Evolutionary conservation across 2,113 vertebrate species (phyloP).

Genomic region (Hydrolagus affinis): DNA sequence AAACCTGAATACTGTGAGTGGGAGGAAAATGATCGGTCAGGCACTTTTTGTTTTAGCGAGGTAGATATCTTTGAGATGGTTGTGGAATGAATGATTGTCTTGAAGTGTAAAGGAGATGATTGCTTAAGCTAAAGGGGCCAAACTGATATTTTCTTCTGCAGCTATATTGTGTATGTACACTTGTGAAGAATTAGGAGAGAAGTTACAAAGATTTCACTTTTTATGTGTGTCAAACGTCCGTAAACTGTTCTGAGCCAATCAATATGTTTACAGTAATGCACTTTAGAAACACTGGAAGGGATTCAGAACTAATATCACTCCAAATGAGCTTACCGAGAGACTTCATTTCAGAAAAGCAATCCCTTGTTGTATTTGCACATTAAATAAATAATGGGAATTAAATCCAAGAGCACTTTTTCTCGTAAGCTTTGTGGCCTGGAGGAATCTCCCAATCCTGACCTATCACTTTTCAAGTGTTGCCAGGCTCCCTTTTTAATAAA

Average conservation of each 20-base stretch:
- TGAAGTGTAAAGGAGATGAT: not conserved
- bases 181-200: not conserved
- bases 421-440: too few species aligned
- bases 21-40: not conserved
- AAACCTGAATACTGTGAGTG: not conserved
- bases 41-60: not conserved
- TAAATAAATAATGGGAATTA: not conserved
- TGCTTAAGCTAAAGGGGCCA: conserved; percentile 23
- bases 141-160: not conserved
- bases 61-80: not conserved
- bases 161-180: not conserved
- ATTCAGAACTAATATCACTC: not conserved
- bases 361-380: not conserved
- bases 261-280: not conserved
- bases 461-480: too few species aligned
- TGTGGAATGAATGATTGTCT: not conserved
- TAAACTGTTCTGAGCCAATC: not conserved
- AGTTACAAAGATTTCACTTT: not conserved
- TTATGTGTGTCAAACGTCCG: not conserved
- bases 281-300: not conserved
- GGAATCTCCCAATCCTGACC: too few species aligned
- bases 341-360: not conserved
- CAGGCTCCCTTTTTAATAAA: too few species aligned
- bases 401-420: too few species aligned
- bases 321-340: not conserved